phyloP scores from a whole-genome alignment of 2,888 invertebrate species.

The Clanis bilineata region DNA sequence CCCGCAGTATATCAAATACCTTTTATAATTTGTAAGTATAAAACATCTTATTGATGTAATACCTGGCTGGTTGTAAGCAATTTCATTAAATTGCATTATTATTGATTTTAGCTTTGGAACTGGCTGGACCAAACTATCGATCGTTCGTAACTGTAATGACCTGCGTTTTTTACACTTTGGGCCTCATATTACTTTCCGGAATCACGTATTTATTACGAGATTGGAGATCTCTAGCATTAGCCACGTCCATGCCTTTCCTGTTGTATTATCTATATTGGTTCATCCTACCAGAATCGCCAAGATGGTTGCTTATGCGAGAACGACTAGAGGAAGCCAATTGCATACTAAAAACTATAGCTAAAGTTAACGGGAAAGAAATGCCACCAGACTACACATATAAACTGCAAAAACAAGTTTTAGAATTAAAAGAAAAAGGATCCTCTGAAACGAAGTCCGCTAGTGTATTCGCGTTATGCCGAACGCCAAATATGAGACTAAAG shows the following conservation, averaged over 20 bases:
- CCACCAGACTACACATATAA: conserved; percentile 88
- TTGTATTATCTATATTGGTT: conserved; percentile 93
- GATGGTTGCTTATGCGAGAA: conserved; percentile 94
- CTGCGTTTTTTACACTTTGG: conserved; percentile 94
- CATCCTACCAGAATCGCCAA: conserved; percentile 94
- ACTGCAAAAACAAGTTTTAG: conserved; percentile 87
- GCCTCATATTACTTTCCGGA: conserved; percentile 90
- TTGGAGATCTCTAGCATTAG: conserved; percentile 91
- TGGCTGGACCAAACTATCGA: conserved; percentile 95
- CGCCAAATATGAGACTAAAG: conserved; percentile 94
- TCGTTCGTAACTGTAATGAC: conserved; percentile 97
- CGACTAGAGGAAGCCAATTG: conserved; percentile 90
- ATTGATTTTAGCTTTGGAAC: conserved; percentile 88
- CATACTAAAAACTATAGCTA: conserved; percentile 89
- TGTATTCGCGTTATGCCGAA: conserved; percentile 86
- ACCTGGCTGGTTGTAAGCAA: neutral
- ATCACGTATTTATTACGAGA: conserved; percentile 93
- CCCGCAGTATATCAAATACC: conserved; percentile 97
- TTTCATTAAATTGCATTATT: neutral
- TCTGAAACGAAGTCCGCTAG: conserved; percentile 68
- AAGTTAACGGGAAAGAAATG: conserved; percentile 88
- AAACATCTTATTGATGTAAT: neutral
- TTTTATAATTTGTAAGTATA: conserved; percentile 93
- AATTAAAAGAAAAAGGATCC: conserved; percentile 82
- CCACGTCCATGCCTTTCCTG: conserved; percentile 92